Conservation (phyloP, 2,888 invertebrate species). For the Trachelus tabidus region DNA sequence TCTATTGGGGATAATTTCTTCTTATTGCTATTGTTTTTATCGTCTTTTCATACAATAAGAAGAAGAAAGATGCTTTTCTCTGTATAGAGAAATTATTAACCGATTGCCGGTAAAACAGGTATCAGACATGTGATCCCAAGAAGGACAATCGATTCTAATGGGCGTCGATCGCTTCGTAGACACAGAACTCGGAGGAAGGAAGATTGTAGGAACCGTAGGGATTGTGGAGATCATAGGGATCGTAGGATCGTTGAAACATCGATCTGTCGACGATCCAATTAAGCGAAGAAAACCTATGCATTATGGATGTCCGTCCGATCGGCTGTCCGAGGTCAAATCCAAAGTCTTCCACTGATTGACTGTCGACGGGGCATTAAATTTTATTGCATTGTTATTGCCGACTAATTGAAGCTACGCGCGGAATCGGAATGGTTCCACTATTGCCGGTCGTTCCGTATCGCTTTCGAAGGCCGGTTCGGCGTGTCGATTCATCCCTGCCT, state of each 20-base stretch:
- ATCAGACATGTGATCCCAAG: background rate
- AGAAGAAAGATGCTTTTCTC: background rate
- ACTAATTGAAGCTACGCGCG: slow-evolving; percentile 47
- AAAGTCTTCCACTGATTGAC: slow-evolving; percentile 21
- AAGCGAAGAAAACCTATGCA: slow-evolving; percentile 47
- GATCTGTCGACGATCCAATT: slow-evolving; percentile 48
- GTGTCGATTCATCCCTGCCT: background rate
- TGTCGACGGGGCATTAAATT: slow-evolving; percentile 43
- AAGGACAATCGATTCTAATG: background rate
- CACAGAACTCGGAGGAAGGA: background rate
- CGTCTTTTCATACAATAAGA: background rate
- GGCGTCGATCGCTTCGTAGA: background rate
- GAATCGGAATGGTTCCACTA: slow-evolving; percentile 40
- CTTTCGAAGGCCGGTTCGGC: background rate
- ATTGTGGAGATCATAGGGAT: slow-evolving; percentile 17
- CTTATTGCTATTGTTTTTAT: background rate
- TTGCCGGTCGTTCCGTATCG: background rate
- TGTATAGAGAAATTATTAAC: background rate
- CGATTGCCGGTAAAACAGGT: background rate
- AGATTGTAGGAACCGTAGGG: slow-evolving; percentile 22
- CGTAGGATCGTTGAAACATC: slow-evolving; percentile 28
- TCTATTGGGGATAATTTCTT: background rate
- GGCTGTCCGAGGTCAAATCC: slow-evolving; percentile 30
- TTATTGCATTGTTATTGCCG: slow-evolving; percentile 49
- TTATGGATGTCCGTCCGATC: slow-evolving; percentile 45